Percentiles rank a stretch among this genome's conserved stretches.
Conservation (phyloP, 2,888 invertebrate species). For the Meteorus cinctellus region DNA sequence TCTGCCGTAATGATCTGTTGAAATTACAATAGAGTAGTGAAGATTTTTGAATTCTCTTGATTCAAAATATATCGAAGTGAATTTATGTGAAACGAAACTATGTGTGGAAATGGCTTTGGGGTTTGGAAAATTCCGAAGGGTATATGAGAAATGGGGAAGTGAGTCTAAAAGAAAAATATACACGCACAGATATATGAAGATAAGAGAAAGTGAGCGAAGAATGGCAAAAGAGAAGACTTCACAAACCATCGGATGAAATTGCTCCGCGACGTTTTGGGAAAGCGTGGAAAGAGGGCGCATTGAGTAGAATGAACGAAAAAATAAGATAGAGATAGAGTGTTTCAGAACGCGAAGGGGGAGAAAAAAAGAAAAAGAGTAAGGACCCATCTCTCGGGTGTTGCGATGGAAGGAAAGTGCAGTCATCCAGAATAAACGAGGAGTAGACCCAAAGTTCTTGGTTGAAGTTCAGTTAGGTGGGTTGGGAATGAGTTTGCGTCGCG, state of each 20-base stretch:
- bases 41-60: not conserved
- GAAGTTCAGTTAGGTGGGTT: conserved; percentile 67
- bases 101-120: not conserved
- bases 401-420: conserved; percentile 72
- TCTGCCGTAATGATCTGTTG: no score
- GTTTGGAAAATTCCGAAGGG: not conserved
- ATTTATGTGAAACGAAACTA: not conserved
- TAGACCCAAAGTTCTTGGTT: conserved; percentile 72
- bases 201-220: conserved; percentile 38
- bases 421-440: conserved; percentile 73
- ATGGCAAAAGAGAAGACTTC: conserved; percentile 48
- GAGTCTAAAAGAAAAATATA: not conserved
- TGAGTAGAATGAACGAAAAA: not conserved
- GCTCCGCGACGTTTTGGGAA: conserved; percentile 58
- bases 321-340: not conserved
- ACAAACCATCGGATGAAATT: conserved; percentile 65
- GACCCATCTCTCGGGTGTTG: conserved; percentile 58
- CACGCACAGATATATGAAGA: conserved; percentile 17
- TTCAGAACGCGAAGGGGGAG: conserved; percentile 11
- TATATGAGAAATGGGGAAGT: not conserved
- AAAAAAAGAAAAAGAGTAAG: conserved; percentile 43
- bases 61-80: not conserved
- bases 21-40: no score
- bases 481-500: conserved; percentile 71
- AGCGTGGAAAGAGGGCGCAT: conserved; percentile 45